phyloP scores from a whole-genome alignment of 2,113 vertebrate species.

The Hymenochirus boettgeri region DNA sequence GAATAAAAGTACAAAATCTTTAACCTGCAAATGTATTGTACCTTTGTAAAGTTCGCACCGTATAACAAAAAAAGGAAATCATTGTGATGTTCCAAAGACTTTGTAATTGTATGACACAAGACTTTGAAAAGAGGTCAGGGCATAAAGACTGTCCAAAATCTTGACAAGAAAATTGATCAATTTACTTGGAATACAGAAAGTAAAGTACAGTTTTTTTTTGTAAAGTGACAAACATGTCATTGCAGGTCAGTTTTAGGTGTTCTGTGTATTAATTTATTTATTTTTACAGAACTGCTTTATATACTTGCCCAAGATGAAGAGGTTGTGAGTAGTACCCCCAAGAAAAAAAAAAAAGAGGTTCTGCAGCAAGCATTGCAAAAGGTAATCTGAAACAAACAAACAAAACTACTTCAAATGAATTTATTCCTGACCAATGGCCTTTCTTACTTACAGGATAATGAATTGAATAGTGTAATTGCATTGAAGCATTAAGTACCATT shows the following conservation, averaged over 20 bases:
- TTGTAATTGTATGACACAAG: slow-evolving; percentile 59
- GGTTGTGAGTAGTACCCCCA: slow-evolving; percentile 69
- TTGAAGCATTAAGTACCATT: no score
- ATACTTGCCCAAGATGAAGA: slow-evolving; percentile 61
- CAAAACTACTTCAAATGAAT: no score
- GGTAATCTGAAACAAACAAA: no score
- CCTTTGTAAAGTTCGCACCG: slow-evolving; percentile 64
- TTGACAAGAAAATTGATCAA: slow-evolving; percentile 62
- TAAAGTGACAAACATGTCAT: slow-evolving; percentile 56
- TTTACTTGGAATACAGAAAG: slow-evolving; percentile 69
- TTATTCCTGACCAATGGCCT: no score
- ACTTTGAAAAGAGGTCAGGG: slow-evolving; percentile 56
- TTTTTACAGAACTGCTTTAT: slow-evolving; percentile 65
- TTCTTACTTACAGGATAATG: no score
- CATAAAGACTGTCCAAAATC: slow-evolving; percentile 54
- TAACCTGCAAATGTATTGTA: slow-evolving; percentile 67
- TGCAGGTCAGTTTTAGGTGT: slow-evolving; percentile 52
- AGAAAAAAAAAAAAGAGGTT: slow-evolving; percentile 65
- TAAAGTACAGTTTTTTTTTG: slow-evolving; percentile 47
- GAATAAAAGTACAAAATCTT: slow-evolving; percentile 64
- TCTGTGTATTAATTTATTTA: slow-evolving; percentile 56
- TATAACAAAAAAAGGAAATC: slow-evolving; percentile 49
- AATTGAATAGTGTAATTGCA: no score
- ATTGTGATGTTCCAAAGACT: slow-evolving; percentile 54
- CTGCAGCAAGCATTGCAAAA: slow-evolving; percentile 72